These are phyloP conservation scores for Calypte anna DNA, from an alignment of 2,113 vertebrate genomes.

Conservation along the genomic window DNA sequence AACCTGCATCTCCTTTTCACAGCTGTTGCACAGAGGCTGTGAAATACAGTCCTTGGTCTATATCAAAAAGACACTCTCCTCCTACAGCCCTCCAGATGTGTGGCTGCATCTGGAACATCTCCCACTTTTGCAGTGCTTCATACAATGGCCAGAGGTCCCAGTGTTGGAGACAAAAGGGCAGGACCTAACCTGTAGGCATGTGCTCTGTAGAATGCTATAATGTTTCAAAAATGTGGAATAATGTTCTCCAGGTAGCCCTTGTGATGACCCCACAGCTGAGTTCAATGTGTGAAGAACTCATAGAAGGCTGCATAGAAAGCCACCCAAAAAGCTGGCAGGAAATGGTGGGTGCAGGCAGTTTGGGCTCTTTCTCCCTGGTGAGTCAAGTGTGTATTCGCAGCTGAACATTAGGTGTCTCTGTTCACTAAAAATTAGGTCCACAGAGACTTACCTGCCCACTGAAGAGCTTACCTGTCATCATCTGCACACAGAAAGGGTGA, in stretches of 20 bases:
- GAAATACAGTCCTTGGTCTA: background rate
- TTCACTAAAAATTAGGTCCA: background rate
- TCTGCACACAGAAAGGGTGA: background rate
- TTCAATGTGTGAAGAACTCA: background rate
- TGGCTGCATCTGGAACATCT: accelerated
- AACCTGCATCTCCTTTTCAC: background rate
- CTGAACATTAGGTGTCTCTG: slow-evolving; percentile 46
- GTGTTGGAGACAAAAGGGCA: too few species aligned
- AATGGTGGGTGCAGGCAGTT: background rate
- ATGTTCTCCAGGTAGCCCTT: background rate
- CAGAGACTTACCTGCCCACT: background rate
- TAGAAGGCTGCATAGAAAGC: background rate
- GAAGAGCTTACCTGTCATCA: background rate
- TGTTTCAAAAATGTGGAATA: background rate
- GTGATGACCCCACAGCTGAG: background rate
- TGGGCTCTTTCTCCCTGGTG: background rate
- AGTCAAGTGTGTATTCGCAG: background rate
- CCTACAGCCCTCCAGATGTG: accelerated
- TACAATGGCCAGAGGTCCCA: accelerated
- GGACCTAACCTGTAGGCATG: background rate
- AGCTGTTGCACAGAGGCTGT: background rate
- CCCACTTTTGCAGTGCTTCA: background rate
- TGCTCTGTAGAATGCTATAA: accelerated
- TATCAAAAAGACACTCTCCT: background rate
- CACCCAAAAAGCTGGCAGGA: background rate